A percentile compares a stretch with the other conserved stretches of the same genome.
Evolutionary conservation across 2,888 invertebrate species (phyloP).

Genomic region (Ptilodon capucinus): DNA sequence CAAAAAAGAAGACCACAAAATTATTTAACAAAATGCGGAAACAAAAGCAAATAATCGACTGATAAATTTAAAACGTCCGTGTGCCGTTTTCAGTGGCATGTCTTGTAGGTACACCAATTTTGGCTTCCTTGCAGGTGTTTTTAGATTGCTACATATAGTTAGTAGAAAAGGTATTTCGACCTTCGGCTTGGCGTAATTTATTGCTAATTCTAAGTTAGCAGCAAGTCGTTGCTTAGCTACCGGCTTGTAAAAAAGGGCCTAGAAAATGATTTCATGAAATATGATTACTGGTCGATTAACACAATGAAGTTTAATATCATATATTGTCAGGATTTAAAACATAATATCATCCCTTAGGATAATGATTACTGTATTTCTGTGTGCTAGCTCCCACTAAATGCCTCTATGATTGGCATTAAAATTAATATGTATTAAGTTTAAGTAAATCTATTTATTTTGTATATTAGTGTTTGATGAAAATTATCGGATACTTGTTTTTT

Average conservation of each 20-base stretch:
- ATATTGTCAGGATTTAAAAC: too few species aligned
- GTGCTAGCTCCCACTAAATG: conserved; percentile 37
- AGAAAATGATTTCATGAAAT: too few species aligned
- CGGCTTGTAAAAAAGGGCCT: neutral
- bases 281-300: neutral
- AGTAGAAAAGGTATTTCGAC: too few species aligned
- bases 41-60: neutral
- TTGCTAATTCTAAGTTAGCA: too few species aligned
- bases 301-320: too few species aligned
- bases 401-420: conserved; percentile 11
- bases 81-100: neutral
- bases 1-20: neutral
- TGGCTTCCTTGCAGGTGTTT: conserved; percentile 1
- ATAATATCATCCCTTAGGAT: too few species aligned
- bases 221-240: neutral
- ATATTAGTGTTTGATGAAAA: conserved; percentile 19
- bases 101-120: neutral
- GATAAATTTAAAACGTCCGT: neutral
- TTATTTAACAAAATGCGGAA: neutral
- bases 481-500: conserved; percentile 16
- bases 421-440: conserved; percentile 10
- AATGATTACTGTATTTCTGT: conserved; percentile 8
- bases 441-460: conserved; percentile 1
- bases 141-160: conserved; percentile 12
- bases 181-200: too few species aligned